phyloP scores from a whole-genome alignment of 2,888 invertebrate species.

The Seira ritae region DNA sequence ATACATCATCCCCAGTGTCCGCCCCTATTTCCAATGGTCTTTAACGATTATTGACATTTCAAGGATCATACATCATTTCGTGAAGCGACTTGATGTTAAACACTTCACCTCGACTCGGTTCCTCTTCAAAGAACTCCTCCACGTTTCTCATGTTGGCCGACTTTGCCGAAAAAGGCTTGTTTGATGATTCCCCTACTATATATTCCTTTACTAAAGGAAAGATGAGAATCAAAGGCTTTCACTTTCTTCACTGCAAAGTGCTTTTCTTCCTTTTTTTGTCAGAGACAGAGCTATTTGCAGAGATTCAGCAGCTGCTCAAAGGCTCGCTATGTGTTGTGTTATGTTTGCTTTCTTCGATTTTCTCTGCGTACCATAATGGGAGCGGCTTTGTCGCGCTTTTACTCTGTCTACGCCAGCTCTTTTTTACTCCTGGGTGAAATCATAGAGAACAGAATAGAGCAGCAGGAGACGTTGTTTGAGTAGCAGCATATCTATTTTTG shows the following conservation, averaged over 20 bases:
- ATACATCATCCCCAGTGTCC: too few relatives aligned
- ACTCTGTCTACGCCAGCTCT: neutral
- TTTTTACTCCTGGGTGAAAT: conserved; percentile 14
- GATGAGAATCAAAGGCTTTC: too few relatives aligned
- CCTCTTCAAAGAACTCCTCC: too few relatives aligned
- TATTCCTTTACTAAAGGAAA: too few relatives aligned
- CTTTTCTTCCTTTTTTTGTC: conserved; percentile 3
- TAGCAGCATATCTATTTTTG: too few relatives aligned
- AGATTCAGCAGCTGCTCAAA: conserved; percentile 55
- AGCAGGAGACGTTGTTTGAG: too few relatives aligned
- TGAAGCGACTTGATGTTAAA: conserved; percentile 29
- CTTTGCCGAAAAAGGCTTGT: neutral
- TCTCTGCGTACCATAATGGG: neutral
- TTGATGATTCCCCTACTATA: too few relatives aligned
- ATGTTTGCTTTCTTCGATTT: conserved; percentile 47
- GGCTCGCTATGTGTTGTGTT: too few relatives aligned
- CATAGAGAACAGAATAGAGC: too few relatives aligned
- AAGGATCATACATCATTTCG: conserved; percentile 61
- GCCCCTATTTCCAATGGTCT: too few relatives aligned
- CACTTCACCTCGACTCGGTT: too few relatives aligned
- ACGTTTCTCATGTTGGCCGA: conserved; percentile 28
- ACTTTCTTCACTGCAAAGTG: too few relatives aligned
- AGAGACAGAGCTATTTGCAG: conserved; percentile 49
- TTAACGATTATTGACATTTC: conserved; percentile 63
- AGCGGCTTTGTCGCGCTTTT: neutral